Conservation (phyloP, 2,888 invertebrate species). For the Gymnocheta viridis region DNA sequence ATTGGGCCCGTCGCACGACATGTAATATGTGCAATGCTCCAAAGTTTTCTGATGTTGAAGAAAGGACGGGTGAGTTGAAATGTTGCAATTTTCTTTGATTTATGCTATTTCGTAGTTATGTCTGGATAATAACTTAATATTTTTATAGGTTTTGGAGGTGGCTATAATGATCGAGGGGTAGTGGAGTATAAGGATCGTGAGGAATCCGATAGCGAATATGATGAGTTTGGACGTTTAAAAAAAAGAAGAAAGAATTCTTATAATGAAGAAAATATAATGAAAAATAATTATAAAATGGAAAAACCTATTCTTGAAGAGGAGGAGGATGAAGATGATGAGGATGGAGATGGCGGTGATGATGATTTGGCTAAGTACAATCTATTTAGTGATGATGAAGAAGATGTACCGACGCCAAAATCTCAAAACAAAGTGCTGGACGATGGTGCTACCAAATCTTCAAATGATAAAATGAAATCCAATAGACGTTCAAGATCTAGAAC, state of each 20-base stretch:
- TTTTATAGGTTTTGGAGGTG: slow-evolving; percentile 89
- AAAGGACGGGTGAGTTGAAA: slow-evolving; percentile 84
- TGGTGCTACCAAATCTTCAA: slow-evolving; percentile 15
- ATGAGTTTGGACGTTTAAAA: slow-evolving; percentile 92
- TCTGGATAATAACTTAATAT: background rate
- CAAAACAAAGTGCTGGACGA: slow-evolving; percentile 29
- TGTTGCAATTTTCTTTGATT: background rate
- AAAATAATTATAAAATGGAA: slow-evolving; percentile 71
- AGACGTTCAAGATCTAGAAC: slow-evolving; percentile 66
- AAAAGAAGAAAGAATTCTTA: slow-evolving; percentile 79
- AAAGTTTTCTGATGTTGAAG: slow-evolving; percentile 96
- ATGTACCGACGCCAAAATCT: slow-evolving; percentile 51
- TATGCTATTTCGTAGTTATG: background rate
- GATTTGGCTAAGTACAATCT: slow-evolving; percentile 91
- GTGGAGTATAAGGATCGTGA: slow-evolving; percentile 97
- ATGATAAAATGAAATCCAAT: slow-evolving; percentile 31
- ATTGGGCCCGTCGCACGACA: slow-evolving; percentile 93
- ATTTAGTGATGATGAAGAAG: slow-evolving; percentile 85
- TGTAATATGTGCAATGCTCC: slow-evolving; percentile 99
- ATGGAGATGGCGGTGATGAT: slow-evolving; percentile 85
- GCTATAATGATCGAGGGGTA: slow-evolving; percentile 97
- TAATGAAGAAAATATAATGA: slow-evolving; percentile 22
- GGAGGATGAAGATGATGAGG: slow-evolving; percentile 82
- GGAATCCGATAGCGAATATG: slow-evolving; percentile 97
- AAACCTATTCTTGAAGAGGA: slow-evolving; percentile 73